Evolutionary conservation across 1,140 invertebrate genomes (phyloP).

Genomic region (Pogonomyrmex barbatus): DNA sequence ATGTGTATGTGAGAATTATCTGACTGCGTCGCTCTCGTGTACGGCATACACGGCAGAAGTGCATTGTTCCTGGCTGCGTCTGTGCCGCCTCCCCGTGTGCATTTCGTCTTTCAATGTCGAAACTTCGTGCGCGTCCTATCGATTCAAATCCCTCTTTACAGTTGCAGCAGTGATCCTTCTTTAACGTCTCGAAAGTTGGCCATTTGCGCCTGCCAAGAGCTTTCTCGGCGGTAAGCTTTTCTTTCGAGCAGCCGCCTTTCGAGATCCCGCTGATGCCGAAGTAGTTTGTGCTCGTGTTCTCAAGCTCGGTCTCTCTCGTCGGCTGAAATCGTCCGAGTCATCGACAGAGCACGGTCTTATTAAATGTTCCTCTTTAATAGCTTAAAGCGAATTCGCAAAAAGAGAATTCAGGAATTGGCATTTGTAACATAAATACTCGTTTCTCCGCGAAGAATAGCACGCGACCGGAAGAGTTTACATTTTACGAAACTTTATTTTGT

Average conservation of each 20-base stretch:
- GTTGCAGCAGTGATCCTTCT: constrained; percentile 31
- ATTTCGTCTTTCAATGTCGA: constrained; percentile 61
- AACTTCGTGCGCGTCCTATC: constrained; percentile 58
- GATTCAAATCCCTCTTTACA: constrained; percentile 67
- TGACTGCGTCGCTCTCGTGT: constrained; percentile 1
- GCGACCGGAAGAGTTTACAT: background rate
- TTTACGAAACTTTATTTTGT: background rate
- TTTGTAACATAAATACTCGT: background rate
- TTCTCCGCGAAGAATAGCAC: background rate
- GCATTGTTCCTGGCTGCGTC: constrained; percentile 60
- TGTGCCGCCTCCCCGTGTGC: constrained; percentile 27
- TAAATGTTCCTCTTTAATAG: background rate
- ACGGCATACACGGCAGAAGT: background rate
- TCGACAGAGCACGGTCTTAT: background rate
- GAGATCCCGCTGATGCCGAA: background rate
- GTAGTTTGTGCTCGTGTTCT: background rate
- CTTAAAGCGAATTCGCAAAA: background rate
- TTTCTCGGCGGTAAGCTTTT: background rate
- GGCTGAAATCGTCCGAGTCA: background rate
- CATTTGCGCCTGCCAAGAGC: constrained; percentile 17
- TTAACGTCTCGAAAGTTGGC: constrained; percentile 40
- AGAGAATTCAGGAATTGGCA: background rate
- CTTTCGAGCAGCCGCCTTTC: background rate
- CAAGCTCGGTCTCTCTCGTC: constrained; percentile 1
- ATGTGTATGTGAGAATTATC: constrained; percentile 68